Percentiles rank a stretch among this genome's conserved stretches.
Conservation (phyloP, 2,113 vertebrate species). For the Ahaetulla prasina region DNA sequence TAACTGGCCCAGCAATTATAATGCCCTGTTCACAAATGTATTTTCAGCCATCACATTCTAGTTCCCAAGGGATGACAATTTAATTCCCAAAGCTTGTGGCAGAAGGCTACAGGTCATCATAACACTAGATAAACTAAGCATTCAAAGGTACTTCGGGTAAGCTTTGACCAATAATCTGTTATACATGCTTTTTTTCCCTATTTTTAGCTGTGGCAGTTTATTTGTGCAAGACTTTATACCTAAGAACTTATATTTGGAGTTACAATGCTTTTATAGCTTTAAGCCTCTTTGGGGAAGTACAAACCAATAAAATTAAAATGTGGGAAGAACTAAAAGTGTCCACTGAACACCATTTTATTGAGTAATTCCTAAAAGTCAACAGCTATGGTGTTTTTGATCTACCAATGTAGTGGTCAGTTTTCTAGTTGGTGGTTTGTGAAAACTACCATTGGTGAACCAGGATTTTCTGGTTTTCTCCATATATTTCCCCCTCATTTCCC, state of each 20-base stretch:
- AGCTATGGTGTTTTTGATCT: neutral
- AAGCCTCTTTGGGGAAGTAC: neutral
- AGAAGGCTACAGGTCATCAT: neutral
- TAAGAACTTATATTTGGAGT: neutral
- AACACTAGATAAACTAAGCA: neutral
- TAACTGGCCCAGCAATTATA: neutral
- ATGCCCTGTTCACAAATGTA: neutral
- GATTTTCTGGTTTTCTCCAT: neutral
- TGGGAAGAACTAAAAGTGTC: neutral
- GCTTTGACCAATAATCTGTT: neutral
- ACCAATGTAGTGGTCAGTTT: neutral
- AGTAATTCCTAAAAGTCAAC: neutral
- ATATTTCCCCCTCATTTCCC: neutral
- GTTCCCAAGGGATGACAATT: neutral
- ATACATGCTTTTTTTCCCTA: neutral
- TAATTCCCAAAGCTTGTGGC: neutral
- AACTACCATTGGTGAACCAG: neutral
- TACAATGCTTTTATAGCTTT: neutral
- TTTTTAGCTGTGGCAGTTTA: neutral
- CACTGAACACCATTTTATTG: neutral
- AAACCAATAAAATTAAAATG: neutral
- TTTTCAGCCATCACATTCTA: neutral
- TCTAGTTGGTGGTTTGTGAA: neutral
- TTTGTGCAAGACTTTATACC: neutral
- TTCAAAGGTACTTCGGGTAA: neutral